Percentiles rank a stretch among this genome's conserved stretches.
These are phyloP conservation scores for Sebastes umbrosus DNA, from an alignment of 2,797 vertebrate genomes.

Conservation along the genomic window DNA sequence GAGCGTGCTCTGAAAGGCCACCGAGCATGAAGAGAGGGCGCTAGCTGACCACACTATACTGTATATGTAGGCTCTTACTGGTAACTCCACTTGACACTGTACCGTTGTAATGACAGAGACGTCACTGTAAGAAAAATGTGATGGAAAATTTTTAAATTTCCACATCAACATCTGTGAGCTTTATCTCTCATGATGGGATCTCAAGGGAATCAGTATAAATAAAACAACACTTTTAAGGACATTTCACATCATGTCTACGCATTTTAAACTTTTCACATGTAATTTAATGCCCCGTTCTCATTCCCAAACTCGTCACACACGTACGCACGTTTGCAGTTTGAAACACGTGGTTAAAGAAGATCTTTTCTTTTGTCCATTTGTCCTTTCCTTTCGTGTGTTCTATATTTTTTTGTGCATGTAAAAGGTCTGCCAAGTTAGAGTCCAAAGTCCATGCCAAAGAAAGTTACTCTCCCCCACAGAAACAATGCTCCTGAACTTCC, in stretches of 20 bases:
- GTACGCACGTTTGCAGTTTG: neutral
- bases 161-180: neutral
- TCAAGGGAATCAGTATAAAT: neutral
- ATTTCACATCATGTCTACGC: neutral
- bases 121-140: neutral
- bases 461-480: too few species aligned
- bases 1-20: conserved; percentile 63
- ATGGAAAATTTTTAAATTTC: neutral
- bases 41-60: conserved; percentile 5
- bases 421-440: too few species aligned
- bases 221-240: neutral
- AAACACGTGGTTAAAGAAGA: neutral
- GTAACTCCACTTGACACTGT: neutral
- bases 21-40: conserved; percentile 34
- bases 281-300: neutral
- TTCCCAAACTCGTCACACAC: neutral
- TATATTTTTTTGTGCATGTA: too few species aligned
- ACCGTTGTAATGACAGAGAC: neutral
- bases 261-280: neutral
- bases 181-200: neutral
- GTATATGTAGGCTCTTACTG: neutral
- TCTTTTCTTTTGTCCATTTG: too few species aligned
- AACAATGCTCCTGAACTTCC: too few species aligned
- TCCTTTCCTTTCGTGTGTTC: too few species aligned
- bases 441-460: too few species aligned